Evolutionary conservation across 2,888 invertebrate species (phyloP).

Genomic region (Eupithecia insigniata): DNA sequence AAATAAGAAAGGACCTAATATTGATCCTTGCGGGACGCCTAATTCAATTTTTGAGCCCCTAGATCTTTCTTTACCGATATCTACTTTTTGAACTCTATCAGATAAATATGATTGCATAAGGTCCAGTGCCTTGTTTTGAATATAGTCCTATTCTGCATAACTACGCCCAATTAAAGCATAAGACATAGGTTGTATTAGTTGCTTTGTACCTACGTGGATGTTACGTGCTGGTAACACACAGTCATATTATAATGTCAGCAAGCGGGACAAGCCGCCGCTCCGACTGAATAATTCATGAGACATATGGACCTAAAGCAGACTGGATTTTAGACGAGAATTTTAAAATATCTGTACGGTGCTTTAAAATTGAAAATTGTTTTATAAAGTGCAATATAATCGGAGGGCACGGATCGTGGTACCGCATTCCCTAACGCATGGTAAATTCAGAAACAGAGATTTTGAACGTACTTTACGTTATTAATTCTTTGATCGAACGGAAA

Average conservation of each 20-base stretch:
- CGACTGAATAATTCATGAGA: slow-evolving; percentile 81
- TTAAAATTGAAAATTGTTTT: slow-evolving; percentile 77
- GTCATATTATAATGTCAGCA: slow-evolving; percentile 62
- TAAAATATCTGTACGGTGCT: slow-evolving; percentile 77
- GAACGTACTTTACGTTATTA: not conserved
- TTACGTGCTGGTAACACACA: slow-evolving; percentile 44
- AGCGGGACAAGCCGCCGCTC: slow-evolving; percentile 73
- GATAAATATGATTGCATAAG: too few relatives aligned
- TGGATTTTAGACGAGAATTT: slow-evolving; percentile 82
- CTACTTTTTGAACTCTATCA: too few relatives aligned
- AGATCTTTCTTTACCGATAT: too few relatives aligned
- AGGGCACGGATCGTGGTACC: not conserved
- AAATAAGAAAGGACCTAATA: too few relatives aligned
- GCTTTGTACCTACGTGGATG: slow-evolving; percentile 43
- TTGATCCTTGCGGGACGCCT: too few relatives aligned
- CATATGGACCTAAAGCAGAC: slow-evolving; percentile 83
- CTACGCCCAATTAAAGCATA: not conserved
- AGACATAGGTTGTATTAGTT: slow-evolving; percentile 48
- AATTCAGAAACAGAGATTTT: not conserved
- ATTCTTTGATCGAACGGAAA: not conserved
- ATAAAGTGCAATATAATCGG: slow-evolving; percentile 61
- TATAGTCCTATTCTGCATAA: not conserved
- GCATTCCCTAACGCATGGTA: not conserved
- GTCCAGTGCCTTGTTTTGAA: too few relatives aligned
- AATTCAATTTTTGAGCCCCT: too few relatives aligned